Base-by-base conservation (phyloP, 2,888 invertebrate genomes). In the Melangyna quadrimaculata region DNA sequence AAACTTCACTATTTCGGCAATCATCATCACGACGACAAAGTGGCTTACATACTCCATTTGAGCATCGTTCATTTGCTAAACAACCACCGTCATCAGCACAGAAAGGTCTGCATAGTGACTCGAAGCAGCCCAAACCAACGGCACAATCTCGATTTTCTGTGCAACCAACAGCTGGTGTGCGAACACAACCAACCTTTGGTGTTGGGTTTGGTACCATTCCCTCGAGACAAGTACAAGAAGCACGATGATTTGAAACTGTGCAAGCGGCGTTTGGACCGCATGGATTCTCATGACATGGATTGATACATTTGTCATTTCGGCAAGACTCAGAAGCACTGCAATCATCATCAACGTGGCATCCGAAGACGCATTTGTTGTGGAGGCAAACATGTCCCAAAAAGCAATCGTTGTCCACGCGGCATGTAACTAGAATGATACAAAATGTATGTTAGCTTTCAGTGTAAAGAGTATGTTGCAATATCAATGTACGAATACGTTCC, bases 311-410 rank as follows among this genome's bases (percentile, higher is more conserved):
- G 90, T 97, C 97, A 87, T 94, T 94, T 88, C 95, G 93, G 89
- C 98, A 98, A 7, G 97, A 95, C 90, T 97, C 96, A 70, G 96
- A 96, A 0, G 95, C 95, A 87, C 96, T 95, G 91, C 98, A 98
- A 90, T 98, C 98, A 88, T 97, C 97, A 89, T 97, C 96, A 19
- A 94, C 94, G 87, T 96, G 95, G 90, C 98, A 98, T 45, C 98
- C 98, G 88, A 95, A 96, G 78, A 96, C 94, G 90, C 98, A 98
- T 93, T 96, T 96, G 89, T 97, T 97, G 89, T 95, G 95, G 75
- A 97, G 92, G 89, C 98, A 98, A 87, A 98, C 97, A 89, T 98
- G 97, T 0, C 97, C 97, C 78, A 97, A 93, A 94, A 98, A 97
- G 89, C 98, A 98, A 89, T 98, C 98, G 89, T 97, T 97, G 90